Percentiles rank a stretch among this genome's conserved stretches.
These are phyloP conservation scores for Anarsia innoxiella DNA, from an alignment of 2,888 invertebrate species.

Conservation along the genomic window DNA sequence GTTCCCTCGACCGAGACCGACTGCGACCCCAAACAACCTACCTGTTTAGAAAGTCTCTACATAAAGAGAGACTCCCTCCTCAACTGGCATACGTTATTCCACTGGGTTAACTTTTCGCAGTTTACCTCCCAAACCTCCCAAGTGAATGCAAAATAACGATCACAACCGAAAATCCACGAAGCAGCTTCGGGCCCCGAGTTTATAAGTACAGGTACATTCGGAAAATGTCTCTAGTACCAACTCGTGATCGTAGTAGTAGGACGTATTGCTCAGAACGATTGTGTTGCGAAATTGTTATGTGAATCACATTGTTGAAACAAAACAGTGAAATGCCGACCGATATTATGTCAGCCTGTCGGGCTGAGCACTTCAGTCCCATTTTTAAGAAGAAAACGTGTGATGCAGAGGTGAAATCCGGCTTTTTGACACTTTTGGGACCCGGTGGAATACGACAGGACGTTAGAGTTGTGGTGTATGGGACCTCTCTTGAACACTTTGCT, in stretches of 20 bases:
- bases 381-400: conserved; percentile 48
- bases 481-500: conserved; percentile 78
- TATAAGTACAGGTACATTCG: conserved; percentile 39
- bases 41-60: conserved; percentile 1
- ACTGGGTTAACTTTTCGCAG: conserved; percentile 2
- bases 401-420: conserved; percentile 78
- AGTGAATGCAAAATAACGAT: conserved; percentile 53
- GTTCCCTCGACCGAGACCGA: conserved; percentile 5
- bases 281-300: conserved; percentile 29
- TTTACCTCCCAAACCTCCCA: conserved; percentile 19
- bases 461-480: conserved; percentile 78
- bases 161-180: conserved; percentile 38
- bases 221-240: conserved; percentile 41
- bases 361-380: conserved; percentile 52
- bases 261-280: conserved; percentile 25
- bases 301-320: conserved; percentile 28
- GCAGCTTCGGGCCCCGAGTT: conserved; percentile 32
- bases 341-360: conserved; percentile 44
- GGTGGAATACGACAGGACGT: conserved; percentile 76
- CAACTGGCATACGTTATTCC: neutral
- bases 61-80: neutral
- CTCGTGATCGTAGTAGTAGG: conserved; percentile 24
- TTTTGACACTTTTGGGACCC: conserved; percentile 74
- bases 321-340: conserved; percentile 58
- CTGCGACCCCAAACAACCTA: conserved; percentile 1